A percentile compares a stretch with the other conserved stretches of the same genome.
Evolutionary conservation across 2,113 vertebrate species (phyloP).

Genomic region (Microtus pennsylvanicus): DNA sequence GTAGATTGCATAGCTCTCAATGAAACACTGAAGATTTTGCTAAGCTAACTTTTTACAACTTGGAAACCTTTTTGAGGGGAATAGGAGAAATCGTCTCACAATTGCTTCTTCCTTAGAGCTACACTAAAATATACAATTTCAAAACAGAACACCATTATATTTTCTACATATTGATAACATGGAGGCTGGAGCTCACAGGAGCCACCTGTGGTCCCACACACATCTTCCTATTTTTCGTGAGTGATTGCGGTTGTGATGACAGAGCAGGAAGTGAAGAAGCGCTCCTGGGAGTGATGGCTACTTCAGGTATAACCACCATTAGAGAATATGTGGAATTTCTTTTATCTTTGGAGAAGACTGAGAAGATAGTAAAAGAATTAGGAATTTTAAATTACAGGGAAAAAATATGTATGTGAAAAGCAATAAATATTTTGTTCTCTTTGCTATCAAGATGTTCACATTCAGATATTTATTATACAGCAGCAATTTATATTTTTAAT

Average conservation of each 20-base stretch:
- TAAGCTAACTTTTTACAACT: slow-evolving; percentile 69
- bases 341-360: slow-evolving; percentile 79
- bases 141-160: slow-evolving; percentile 45
- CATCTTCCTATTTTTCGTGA: slow-evolving; percentile 73
- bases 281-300: slow-evolving; percentile 79
- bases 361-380: slow-evolving; percentile 82
- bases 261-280: slow-evolving; percentile 76
- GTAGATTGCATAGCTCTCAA: slow-evolving; percentile 61
- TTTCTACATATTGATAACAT: slow-evolving; percentile 3
- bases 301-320: slow-evolving; percentile 76
- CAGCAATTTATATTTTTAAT: slow-evolving; percentile 90
- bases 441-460: slow-evolving; percentile 87
- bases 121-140: slow-evolving; percentile 60
- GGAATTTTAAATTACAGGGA: slow-evolving; percentile 87
- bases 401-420: slow-evolving; percentile 90
- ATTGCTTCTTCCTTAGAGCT: slow-evolving; percentile 36
- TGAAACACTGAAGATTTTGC: slow-evolving; percentile 63
- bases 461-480: slow-evolving; percentile 89
- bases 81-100: slow-evolving; percentile 33
- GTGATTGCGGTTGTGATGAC: slow-evolving; percentile 70
- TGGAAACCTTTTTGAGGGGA: slow-evolving; percentile 38
- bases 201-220: slow-evolving; percentile 57
- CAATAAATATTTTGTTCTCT: slow-evolving; percentile 93
- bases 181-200: slow-evolving; percentile 63
- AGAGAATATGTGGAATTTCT: slow-evolving; percentile 79